Conservation (phyloP, 2,797 vertebrate genomes). For the Anas georgica region DNA sequence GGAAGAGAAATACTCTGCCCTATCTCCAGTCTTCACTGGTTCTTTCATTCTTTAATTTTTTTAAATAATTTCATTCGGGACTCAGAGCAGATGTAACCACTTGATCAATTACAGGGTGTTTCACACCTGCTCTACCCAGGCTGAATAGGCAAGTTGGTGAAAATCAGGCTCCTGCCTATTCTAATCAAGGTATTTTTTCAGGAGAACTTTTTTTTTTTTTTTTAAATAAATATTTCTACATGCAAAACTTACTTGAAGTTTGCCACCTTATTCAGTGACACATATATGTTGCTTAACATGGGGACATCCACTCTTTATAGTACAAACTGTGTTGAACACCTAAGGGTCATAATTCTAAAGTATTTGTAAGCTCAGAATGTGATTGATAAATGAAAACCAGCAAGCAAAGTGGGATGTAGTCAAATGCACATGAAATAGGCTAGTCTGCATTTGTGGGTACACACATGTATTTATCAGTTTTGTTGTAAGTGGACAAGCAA, state of each 20-base stretch:
- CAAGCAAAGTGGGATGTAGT: neutral
- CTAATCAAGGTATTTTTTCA: neutral
- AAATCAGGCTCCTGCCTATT: constrained; percentile 22
- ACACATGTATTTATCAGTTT: neutral
- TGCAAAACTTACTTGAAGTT: neutral
- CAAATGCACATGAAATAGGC: neutral
- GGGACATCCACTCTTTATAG: neutral
- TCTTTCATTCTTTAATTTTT: constrained; percentile 33
- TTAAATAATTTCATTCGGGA: constrained; percentile 34
- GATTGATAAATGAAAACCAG: neutral
- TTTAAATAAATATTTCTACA: neutral
- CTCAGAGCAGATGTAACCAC: constrained; percentile 32
- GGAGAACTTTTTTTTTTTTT: neutral
- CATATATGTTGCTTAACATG: rapidly evolving
- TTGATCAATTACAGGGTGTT: constrained; percentile 9
- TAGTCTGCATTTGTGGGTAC: neutral
- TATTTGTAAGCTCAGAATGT: neutral
- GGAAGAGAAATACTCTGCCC: neutral
- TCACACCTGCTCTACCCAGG: neutral
- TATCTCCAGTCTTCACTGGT: neutral
- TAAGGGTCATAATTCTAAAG: neutral
- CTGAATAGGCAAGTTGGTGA: constrained; percentile 12
- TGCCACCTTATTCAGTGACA: neutral
- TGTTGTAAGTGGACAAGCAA: neutral
- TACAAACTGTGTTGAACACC: neutral